Percentiles rank a stretch among this genome's conserved stretches.
phyloP scores from a whole-genome alignment of 2,797 vertebrate species.

The Sitta carolinensis region DNA sequence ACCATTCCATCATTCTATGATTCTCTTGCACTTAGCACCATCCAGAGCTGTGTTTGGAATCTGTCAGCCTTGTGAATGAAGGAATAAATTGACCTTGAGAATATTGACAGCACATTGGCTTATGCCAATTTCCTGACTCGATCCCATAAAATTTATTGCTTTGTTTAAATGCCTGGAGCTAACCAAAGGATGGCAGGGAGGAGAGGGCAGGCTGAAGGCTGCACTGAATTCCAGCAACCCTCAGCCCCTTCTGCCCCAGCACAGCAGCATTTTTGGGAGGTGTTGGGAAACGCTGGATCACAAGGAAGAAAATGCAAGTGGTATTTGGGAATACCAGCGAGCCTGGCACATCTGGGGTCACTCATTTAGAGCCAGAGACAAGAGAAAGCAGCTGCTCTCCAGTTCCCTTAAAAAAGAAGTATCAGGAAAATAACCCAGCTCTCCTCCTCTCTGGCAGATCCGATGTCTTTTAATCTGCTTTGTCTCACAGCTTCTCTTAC shows the following conservation, averaged over 20 bases:
- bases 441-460: background rate
- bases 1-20: background rate
- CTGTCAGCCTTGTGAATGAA: background rate
- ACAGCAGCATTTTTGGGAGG: background rate
- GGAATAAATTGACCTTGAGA: background rate
- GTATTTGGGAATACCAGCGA: fast-evolving
- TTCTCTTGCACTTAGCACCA: background rate
- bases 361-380: background rate
- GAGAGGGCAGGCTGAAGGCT: background rate
- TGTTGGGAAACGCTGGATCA: fast-evolving
- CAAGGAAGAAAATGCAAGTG: background rate
- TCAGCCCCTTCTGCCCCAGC: background rate
- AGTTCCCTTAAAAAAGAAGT: background rate
- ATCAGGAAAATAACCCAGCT: background rate
- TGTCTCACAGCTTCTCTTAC: background rate
- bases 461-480: background rate
- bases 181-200: background rate
- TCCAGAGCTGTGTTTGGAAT: background rate
- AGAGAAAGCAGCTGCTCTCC: background rate
- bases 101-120: background rate
- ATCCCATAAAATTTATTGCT: background rate
- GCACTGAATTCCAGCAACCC: background rate
- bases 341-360: background rate
- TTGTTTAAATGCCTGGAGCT: background rate
- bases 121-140: background rate